These are phyloP conservation scores for Choloepus didactylus DNA, from an alignment of 2,797 vertebrate genomes.

Conservation along the genomic window DNA sequence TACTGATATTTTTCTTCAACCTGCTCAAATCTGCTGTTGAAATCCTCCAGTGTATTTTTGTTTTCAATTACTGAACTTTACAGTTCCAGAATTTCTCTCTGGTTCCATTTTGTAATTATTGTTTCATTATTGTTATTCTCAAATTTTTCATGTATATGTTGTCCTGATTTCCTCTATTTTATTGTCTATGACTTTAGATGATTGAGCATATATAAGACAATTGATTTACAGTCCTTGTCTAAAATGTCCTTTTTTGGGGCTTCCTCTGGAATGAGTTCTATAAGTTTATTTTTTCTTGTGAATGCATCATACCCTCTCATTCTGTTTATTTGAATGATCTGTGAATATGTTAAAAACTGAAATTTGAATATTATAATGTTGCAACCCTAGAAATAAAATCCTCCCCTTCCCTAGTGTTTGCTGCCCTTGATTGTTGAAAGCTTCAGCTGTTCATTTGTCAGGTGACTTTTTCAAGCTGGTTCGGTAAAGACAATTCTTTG, in stretches of 20 bases:
- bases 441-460: not conserved
- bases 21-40: not conserved
- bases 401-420: not conserved
- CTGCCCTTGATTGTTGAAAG: not conserved
- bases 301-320: not conserved
- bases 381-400: not conserved
- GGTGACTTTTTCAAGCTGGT: not conserved
- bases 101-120: not conserved
- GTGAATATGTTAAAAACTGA: not conserved
- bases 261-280: not conserved
- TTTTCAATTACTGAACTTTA: not conserved
- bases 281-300: not conserved
- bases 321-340: not conserved
- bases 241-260: not conserved
- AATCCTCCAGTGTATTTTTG: not conserved
- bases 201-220: not conserved
- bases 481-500: not conserved
- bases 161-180: not conserved
- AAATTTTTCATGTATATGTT: not conserved
- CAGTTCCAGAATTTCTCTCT: not conserved
- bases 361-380: not conserved
- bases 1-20: not conserved
- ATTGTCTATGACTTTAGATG: not conserved
- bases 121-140: not conserved
- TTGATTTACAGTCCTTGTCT: not conserved